Percentiles rank a stretch among this genome's conserved stretches.
Conservation (phyloP, 2,113 vertebrate genomes). For the Sphaerodactylus townsendi region DNA sequence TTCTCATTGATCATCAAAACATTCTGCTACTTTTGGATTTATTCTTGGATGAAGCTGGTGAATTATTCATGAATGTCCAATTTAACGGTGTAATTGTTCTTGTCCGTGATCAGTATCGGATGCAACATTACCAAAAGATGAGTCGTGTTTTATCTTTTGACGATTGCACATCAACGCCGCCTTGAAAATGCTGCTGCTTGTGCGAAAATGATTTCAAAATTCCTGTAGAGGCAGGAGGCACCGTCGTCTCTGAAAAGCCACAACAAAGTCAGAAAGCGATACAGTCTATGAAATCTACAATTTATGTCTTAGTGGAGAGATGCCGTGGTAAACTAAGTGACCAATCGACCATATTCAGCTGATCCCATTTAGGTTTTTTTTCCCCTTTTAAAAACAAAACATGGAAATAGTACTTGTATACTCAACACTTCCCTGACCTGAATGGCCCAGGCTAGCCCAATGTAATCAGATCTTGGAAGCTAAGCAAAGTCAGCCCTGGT, state of each 20-base stretch:
- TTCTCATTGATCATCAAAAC: slow-evolving; percentile 24
- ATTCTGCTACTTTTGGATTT: neutral
- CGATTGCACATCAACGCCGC: neutral
- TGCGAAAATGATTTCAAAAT: slow-evolving; percentile 1
- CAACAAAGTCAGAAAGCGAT: neutral
- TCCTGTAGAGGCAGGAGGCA: neutral
- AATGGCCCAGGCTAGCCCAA: no score
- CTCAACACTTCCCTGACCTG: neutral
- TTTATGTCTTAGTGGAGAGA: neutral
- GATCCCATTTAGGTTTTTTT: neutral
- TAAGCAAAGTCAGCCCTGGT: no score
- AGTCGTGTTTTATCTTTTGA: slow-evolving; percentile 9
- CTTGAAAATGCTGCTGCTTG: neutral
- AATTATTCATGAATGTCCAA: slow-evolving; percentile 32
- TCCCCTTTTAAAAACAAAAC: neutral
- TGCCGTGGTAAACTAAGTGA: neutral
- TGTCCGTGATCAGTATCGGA: slow-evolving; percentile 4
- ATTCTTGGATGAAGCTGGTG: slow-evolving; percentile 7
- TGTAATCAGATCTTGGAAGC: no score
- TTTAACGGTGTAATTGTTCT: slow-evolving; percentile 31
- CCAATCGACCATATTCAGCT: no score
- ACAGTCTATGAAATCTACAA: neutral
- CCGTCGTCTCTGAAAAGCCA: neutral
- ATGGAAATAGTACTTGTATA: neutral
- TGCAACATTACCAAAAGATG: slow-evolving; percentile 23